These are phyloP conservation scores for Hydrochoerus hydrochaeris DNA, from an alignment of 2,113 vertebrate species.

Conservation along the genomic window DNA sequence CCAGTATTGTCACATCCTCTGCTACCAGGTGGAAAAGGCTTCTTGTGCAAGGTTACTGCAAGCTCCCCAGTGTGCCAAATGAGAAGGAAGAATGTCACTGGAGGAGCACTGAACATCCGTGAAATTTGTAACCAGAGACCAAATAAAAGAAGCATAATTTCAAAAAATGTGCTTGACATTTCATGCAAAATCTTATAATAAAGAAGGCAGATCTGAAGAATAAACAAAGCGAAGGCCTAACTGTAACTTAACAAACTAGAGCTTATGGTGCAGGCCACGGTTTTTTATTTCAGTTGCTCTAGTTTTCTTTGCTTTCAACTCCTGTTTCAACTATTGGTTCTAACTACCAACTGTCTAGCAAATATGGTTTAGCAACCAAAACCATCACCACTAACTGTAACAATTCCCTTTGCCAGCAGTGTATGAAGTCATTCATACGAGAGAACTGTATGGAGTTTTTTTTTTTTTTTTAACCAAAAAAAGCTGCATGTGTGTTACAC, in stretches of 20 bases:
- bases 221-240: not conserved
- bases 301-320: not conserved
- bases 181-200: not conserved
- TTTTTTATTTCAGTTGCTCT: not conserved
- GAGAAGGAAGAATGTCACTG: not conserved
- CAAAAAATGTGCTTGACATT: not conserved
- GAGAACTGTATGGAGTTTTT: not conserved
- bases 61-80: not conserved
- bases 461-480: no score
- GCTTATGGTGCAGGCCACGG: no score
- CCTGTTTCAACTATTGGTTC: not conserved
- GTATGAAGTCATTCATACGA: not conserved
- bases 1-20: no score
- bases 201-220: not conserved
- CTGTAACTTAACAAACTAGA: not conserved
- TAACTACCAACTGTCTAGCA: not conserved
- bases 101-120: not conserved
- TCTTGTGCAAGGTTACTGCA: not conserved
- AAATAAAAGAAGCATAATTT: not conserved
- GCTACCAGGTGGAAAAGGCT: not conserved
- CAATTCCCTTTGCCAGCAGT: not conserved
- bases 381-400: not conserved
- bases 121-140: not conserved
- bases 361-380: not conserved
- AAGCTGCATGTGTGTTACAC: not conserved